Evolutionary conservation across 2,888 invertebrate genomes (phyloP), one percentile per base, ranked within the genome.

Genomic region (Endomychus coccineus): DNA sequence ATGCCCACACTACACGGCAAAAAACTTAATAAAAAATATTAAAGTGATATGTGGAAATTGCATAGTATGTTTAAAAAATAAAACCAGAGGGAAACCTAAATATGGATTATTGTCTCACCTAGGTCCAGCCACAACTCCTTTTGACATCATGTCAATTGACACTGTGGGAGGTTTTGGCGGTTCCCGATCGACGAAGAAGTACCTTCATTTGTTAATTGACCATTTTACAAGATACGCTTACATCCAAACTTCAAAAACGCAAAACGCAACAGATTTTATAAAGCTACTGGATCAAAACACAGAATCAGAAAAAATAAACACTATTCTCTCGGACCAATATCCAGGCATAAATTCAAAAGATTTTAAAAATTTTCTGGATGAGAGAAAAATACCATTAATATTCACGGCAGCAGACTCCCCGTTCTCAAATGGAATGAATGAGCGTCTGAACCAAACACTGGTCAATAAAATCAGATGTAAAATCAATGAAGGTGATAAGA

Each of bases 151-250:
- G 2, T 15, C 28, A 13, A 52, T 52, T 38, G 57, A 57, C 33
- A 52, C 54, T 6, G 49, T 58, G 11, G 55, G 56, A 13, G 52
- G 55, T 10, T 57, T 58, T 45, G 55, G 53, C 11, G 51, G 56
- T 15, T 47, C 44, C 24, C 30, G 55, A 15, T 58, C 55, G 48
- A 48, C 58, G n/a, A n/a, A n/a, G n/a, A n/a, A n/a, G n/a, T n/a
- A n/a, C n/a, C n/a, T n/a, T n/a, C n/a, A 58, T 43, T 44, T 57
- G 4, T 39, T 55, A 32, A 50, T 54, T 15, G 54, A 58, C 33
- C 52, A 57, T 27, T 56, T 52, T 17, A 52, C 50, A 21, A 50
- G 55, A 51, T 52, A 47, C 30, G 56, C 54, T 7, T 52, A 37
- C 17, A 55, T 54, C 24, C 24, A 42, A 30, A 53, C 55, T 31